phyloP scores from a whole-genome alignment of 2,888 invertebrate genomes.

The Zele albiditarsus region DNA sequence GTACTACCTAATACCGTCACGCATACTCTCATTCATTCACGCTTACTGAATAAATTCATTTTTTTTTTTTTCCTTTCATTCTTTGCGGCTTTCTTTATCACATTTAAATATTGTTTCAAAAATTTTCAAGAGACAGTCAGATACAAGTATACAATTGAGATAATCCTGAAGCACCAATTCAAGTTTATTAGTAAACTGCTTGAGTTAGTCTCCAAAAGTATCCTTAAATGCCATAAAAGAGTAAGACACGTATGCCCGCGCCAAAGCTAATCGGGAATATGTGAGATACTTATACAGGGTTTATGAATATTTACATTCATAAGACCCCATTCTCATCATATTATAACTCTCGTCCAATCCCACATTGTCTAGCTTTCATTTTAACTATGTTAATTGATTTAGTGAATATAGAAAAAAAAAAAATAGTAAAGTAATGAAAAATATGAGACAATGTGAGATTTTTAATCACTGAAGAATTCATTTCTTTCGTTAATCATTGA shows the following conservation, averaged over 20 bases:
- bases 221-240: constrained; percentile 49
- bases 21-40: constrained; percentile 37
- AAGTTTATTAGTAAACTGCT: constrained; percentile 49
- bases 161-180: constrained; percentile 41
- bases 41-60: background rate
- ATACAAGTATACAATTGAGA: constrained; percentile 42
- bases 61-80: constrained; percentile 2
- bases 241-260: constrained; percentile 66
- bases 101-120: background rate
- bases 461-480: background rate
- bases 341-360: background rate
- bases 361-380: background rate
- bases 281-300: constrained; percentile 56
- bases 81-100: background rate
- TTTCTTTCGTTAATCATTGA: constrained; percentile 45
- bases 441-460: constrained; percentile 26
- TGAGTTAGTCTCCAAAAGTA: constrained; percentile 52
- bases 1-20: constrained; percentile 52
- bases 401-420: constrained; percentile 5
- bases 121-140: constrained; percentile 26
- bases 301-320: constrained; percentile 39
- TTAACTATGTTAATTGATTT: background rate
- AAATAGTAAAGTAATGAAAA: background rate
- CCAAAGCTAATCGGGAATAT: constrained; percentile 68
- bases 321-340: background rate